Evolutionary conservation across 2,888 invertebrate species (phyloP).

Genomic region (Drosophila subquinaria): DNA sequence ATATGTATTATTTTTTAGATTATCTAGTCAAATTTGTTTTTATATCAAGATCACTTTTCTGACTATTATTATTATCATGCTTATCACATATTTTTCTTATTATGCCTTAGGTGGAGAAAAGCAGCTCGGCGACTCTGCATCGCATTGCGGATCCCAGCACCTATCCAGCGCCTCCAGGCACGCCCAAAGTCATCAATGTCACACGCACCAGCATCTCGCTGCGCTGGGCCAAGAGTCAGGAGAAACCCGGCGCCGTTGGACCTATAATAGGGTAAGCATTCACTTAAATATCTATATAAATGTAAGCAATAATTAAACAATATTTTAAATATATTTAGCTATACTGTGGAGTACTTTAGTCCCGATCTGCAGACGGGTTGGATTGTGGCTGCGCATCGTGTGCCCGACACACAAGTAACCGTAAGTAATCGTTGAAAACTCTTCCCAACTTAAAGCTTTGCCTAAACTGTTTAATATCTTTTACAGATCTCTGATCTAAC

Average conservation of each 20-base stretch:
- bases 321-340: constrained; percentile 86
- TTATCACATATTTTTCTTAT: neutral
- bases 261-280: constrained; percentile 84
- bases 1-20: too few relatives aligned
- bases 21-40: too few relatives aligned
- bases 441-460: neutral
- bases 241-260: constrained; percentile 85
- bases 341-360: constrained; percentile 92
- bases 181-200: constrained; percentile 89
- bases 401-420: constrained; percentile 89
- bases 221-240: constrained; percentile 88
- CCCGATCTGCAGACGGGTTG: constrained; percentile 92
- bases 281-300: too few relatives aligned
- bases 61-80: neutral
- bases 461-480: neutral
- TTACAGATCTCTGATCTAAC: constrained; percentile 88
- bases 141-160: constrained; percentile 90
- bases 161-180: constrained; percentile 91
- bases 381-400: constrained; percentile 90
- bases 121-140: constrained; percentile 87
- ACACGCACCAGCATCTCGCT: constrained; percentile 89
- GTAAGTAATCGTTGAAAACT: constrained; percentile 84
- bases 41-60: neutral
- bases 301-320: neutral
- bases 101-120: constrained; percentile 84